Conservation (phyloP, 2,797 vertebrate species). For the Xyrichtys novacula region DNA sequence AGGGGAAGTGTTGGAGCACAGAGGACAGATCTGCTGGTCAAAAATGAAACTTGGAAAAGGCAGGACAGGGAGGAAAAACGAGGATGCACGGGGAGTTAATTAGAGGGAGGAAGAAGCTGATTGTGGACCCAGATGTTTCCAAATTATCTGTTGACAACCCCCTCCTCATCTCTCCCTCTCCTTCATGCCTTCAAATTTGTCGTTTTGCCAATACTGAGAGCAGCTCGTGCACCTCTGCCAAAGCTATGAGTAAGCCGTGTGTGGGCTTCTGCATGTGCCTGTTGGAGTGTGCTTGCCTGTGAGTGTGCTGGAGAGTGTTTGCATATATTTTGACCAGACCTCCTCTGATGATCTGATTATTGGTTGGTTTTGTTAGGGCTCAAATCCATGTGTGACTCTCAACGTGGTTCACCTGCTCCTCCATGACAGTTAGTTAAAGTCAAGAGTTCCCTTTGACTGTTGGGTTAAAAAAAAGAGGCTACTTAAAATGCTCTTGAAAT, state of each 20-base stretch:
- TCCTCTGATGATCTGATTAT: constrained; percentile 64
- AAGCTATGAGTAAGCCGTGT: constrained; percentile 62
- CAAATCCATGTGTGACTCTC: constrained; percentile 59
- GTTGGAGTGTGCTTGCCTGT: constrained; percentile 27
- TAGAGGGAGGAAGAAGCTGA: constrained; percentile 65
- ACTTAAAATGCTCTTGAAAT: not conserved
- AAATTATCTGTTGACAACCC: constrained; percentile 74
- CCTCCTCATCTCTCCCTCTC: constrained; percentile 13
- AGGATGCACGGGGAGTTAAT: constrained; percentile 62
- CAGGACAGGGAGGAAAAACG: constrained; percentile 53
- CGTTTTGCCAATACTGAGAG: constrained; percentile 55
- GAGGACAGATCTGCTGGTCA: constrained; percentile 30
- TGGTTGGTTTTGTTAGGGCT: constrained; percentile 58
- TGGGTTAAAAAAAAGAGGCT: too few relatives aligned
- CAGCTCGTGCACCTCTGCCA: constrained; percentile 60
- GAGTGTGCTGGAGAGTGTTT: constrained; percentile 42
- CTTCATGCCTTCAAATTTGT: constrained; percentile 64
- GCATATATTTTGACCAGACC: constrained; percentile 63
- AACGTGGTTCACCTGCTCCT: constrained; percentile 36
- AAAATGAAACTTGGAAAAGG: constrained; percentile 31
- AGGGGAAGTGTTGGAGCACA: constrained; percentile 13
- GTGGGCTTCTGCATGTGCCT: constrained; percentile 10
- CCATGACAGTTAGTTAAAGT: not conserved
- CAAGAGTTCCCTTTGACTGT: not conserved
- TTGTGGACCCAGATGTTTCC: constrained; percentile 81